Percentiles rank a stretch among this genome's conserved stretches.
phyloP scores from a whole-genome alignment of 2,113 vertebrate genomes.

The Cisticola juncidis region DNA sequence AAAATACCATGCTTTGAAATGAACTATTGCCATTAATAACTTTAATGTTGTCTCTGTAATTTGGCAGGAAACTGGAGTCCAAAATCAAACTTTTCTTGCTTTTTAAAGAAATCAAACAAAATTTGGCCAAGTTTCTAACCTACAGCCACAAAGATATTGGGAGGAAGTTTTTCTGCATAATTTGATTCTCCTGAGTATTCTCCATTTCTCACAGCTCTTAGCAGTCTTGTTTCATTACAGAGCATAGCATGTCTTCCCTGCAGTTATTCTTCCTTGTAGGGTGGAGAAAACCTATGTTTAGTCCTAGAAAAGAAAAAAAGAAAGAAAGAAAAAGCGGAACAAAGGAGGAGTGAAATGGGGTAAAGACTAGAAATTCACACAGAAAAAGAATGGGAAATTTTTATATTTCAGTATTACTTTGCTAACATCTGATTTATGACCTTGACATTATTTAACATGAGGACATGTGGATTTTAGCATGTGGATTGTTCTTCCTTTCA shows the following conservation, averaged over 20 bases:
- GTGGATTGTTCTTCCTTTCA: neutral
- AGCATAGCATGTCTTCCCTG: neutral
- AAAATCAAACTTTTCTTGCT: neutral
- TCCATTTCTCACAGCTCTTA: neutral
- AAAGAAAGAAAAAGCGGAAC: rapidly evolving
- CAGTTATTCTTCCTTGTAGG: neutral
- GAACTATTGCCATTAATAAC: neutral
- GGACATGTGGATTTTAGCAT: neutral
- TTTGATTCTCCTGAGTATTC: neutral
- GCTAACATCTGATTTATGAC: no score
- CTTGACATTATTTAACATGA: neutral
- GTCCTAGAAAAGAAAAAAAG: neutral
- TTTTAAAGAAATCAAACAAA: neutral
- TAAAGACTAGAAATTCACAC: neutral
- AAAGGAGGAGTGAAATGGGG: neutral
- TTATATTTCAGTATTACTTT: neutral
- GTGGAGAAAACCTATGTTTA: neutral
- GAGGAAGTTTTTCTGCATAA: neutral
- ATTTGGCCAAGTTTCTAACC: neutral
- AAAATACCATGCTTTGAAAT: neutral
- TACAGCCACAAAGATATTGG: neutral
- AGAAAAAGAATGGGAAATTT: neutral
- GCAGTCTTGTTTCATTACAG: neutral
- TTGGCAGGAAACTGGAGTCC: neutral
- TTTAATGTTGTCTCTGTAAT: neutral